Base-by-base conservation (phyloP, 2,888 invertebrate genomes). In the Drosophila nigricruria region DNA sequence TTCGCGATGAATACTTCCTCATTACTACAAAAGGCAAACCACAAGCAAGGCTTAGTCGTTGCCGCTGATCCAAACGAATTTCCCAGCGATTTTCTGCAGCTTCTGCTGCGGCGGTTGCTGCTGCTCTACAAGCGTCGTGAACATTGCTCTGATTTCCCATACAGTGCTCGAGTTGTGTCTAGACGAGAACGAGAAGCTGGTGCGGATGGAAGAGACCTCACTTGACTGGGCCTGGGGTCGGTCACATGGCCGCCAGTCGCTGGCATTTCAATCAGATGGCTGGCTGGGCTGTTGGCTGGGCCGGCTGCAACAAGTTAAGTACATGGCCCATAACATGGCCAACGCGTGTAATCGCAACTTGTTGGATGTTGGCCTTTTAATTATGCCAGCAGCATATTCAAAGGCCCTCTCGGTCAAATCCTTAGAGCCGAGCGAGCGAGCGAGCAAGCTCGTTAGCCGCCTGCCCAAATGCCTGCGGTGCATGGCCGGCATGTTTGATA, bases 321-420 rank as follows among this genome's bases (percentile, higher is more conserved):
- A 88, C 89, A 88, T 88, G 89, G 85, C 71, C 83, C 89, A 88
- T 81, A 78, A 84, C 84, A 84, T 88, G 89, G 75, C 67, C 87
- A 71, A 76, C 89, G 84, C 87, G 87, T 89, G 89, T 87, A 84
- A 88, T 86, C 81, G 87, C 81, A 82, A 82, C 83, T 80, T 82
- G 80, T 76, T 81, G 73, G 62, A 56, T 73, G 70, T 66, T 72
- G 73, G 77, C 76, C 83, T 78, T 78, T 83, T 84, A 84, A 84
- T 84, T 84, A 84, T 89, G 87, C 85, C 68, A 84, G 67, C 57
- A 80, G 80, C 80, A 79, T 78, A 78, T 78, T 78, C 80, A 80
- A 78, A 80, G 80, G 49, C 77, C 70, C 75, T 67, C 70, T 63
- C 77, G 70, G 77, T 74, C 79, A 74, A 61, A 65, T 59, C 45